Evolutionary conservation across 2,797 vertebrate species (phyloP).

Genomic region (Eupleurogrammus muticus): DNA sequence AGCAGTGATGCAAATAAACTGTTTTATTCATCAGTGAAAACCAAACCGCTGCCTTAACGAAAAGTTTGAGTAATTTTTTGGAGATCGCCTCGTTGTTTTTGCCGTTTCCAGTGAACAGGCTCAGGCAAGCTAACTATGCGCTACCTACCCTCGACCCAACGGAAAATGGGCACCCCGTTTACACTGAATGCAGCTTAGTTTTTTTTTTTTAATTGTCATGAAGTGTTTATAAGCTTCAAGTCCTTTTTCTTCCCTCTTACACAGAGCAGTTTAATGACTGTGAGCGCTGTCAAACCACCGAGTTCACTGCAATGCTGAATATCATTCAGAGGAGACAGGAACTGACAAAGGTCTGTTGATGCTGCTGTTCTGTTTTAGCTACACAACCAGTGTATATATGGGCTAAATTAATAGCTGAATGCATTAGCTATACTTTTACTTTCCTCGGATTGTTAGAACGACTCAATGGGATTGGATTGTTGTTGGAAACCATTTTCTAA

Average conservation of each 20-base stretch:
- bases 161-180: neutral
- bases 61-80: neutral
- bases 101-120: neutral
- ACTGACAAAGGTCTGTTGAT: neutral
- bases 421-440: too few relatives aligned
- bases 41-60: neutral
- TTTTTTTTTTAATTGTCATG: neutral
- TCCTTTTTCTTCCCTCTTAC: neutral
- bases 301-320: conserved; percentile 1
- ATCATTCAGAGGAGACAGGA: neutral
- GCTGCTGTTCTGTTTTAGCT: conserved; percentile 9
- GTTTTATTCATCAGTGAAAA: conserved; percentile 3
- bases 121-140: neutral
- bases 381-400: neutral
- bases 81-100: neutral
- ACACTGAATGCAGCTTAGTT: neutral
- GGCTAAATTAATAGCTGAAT: conserved; percentile 15
- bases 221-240: neutral
- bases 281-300: neutral
- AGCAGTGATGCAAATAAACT: neutral
- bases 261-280: neutral
- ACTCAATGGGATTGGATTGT: neutral
- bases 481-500: neutral
- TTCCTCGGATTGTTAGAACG: neutral
- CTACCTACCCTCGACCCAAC: neutral